These are phyloP conservation scores for Holothuria scabra DNA, from an alignment of 53 echinoderm and acorn worm species.

Conservation along the genomic window DNA sequence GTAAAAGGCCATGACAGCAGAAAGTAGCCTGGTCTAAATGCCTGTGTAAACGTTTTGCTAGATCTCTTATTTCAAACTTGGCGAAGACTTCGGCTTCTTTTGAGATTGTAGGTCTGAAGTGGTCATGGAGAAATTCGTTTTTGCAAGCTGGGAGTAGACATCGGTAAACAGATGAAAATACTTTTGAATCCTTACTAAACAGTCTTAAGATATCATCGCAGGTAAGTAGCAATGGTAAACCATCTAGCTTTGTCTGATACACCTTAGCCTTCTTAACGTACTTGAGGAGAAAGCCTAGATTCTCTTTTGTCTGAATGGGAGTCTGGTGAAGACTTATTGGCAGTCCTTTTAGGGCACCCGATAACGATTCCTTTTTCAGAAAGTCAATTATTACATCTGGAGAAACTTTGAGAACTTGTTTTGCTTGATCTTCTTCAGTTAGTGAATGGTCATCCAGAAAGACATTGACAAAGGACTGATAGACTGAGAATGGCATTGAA, in stretches of 20 bases:
- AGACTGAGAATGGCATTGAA: neutral
- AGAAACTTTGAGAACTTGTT: neutral
- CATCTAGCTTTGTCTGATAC: neutral
- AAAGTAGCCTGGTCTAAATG: neutral
- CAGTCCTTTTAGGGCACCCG: neutral
- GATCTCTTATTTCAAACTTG: neutral
- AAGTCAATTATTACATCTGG: neutral
- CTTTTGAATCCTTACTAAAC: neutral
- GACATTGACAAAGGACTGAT: neutral
- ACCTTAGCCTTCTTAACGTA: neutral
- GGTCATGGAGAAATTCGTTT: slow-evolving; percentile 3
- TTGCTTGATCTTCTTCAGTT: neutral
- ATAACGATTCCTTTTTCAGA: neutral
- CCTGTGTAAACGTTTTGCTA: neutral
- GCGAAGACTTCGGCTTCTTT: neutral
- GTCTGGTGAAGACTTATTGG: neutral
- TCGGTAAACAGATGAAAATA: neutral
- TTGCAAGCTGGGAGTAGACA: slow-evolving; percentile 19
- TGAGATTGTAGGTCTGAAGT: no score
- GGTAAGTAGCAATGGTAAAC: slow-evolving; percentile 16
- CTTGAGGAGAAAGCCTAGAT: neutral
- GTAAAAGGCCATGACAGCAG: neutral
- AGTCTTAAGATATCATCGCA: slow-evolving; percentile 3
- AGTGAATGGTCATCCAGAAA: neutral
- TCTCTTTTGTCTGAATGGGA: neutral